Conservation (phyloP, 2,113 vertebrate species). For the Bucco capensis region DNA sequence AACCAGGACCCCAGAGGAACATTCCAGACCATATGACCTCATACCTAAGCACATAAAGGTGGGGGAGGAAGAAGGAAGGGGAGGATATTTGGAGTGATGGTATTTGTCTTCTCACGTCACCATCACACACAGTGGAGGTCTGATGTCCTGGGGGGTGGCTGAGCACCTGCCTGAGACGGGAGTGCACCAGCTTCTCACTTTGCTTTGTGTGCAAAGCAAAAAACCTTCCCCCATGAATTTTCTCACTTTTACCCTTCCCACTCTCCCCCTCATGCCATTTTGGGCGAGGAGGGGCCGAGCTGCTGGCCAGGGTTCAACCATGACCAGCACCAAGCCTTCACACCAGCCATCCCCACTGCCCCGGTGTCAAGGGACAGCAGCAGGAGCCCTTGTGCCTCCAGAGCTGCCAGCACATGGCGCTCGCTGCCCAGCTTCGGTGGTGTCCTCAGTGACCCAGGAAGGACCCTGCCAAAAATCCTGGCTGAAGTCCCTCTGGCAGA, state of each 20-base stretch:
- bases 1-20: background rate
- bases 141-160: background rate
- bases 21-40: background rate
- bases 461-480: accelerated
- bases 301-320: background rate
- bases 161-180: background rate
- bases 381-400: accelerated
- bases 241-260: accelerated
- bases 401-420: background rate
- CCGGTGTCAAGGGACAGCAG: accelerated
- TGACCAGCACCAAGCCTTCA: background rate
- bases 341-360: accelerated
- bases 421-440: accelerated
- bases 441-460: accelerated
- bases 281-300: background rate
- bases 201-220: accelerated
- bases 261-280: too few species aligned
- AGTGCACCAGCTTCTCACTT: accelerated
- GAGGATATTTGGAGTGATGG: too few species aligned
- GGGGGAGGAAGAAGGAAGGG: background rate
- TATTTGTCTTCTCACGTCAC: background rate
- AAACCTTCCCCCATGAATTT: background rate
- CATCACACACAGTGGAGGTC: too few species aligned
- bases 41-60: background rate
- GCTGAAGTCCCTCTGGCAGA: background rate